Evolutionary conservation across 2,113 vertebrate genomes (phyloP).

Genomic region (Cyanistes caeruleus): DNA sequence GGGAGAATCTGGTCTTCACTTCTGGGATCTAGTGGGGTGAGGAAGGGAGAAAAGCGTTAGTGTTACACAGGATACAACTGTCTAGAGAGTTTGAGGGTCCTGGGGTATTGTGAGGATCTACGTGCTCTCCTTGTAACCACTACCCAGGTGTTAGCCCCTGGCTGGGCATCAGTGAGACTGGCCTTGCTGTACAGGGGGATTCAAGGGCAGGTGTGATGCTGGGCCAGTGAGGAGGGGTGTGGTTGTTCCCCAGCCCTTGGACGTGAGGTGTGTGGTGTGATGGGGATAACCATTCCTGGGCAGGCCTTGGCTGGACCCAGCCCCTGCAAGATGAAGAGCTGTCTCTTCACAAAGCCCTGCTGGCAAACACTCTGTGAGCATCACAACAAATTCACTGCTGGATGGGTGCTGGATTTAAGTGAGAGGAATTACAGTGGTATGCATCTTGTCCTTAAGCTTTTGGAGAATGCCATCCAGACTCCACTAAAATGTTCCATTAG

Average conservation of each 20-base stretch:
- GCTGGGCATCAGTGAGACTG: not conserved
- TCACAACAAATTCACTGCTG: not conserved
- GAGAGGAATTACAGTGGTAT: not conserved
- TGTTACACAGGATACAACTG: not conserved
- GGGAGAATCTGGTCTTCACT: slow-evolving; percentile 85
- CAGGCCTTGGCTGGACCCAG: not conserved
- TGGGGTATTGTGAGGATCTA: not conserved
- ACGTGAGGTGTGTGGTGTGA: not conserved
- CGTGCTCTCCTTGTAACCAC: not conserved
- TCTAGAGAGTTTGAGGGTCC: not conserved
- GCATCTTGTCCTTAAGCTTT: not conserved
- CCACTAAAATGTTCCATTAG: not conserved
- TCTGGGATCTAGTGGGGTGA: slow-evolving; percentile 81
- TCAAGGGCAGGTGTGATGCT: not conserved
- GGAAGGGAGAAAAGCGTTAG: slow-evolving; percentile 19
- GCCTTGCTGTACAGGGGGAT: not conserved
- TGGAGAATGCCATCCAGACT: not conserved
- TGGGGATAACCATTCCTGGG: not conserved
- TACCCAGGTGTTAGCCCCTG: not conserved
- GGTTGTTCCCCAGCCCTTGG: not conserved
- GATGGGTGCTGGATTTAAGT: not conserved
- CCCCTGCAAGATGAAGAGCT: not conserved
- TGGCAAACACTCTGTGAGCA: not conserved
- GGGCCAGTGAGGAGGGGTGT: accelerated
- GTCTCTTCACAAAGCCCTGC: not conserved